phyloP scores from a whole-genome alignment of 2,888 invertebrate species.

The Brachyptera putata region DNA sequence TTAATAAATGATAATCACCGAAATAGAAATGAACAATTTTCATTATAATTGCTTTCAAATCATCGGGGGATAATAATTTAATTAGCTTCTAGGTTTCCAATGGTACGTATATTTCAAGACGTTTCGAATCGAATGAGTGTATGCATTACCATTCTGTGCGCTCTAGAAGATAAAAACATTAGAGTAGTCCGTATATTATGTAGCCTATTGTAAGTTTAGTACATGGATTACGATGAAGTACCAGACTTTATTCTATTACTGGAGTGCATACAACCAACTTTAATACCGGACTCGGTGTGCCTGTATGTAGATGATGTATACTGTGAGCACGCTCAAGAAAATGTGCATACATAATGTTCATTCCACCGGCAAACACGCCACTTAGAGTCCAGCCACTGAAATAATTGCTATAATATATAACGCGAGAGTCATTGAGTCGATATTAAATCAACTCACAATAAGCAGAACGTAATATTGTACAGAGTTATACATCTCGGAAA shows the following conservation, averaged over 20 bases:
- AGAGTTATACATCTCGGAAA: background rate
- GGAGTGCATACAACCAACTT: conserved; percentile 14
- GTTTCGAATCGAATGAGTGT: background rate
- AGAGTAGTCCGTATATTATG: background rate
- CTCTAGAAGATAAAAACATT: conserved; percentile 4
- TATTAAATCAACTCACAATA: conserved; percentile 26
- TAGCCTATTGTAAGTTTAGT: background rate
- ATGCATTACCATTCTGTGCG: too few species aligned
- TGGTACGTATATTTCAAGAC: background rate
- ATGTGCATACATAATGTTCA: conserved; percentile 19
- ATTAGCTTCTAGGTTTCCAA: background rate
- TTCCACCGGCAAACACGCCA: conserved; percentile 13
- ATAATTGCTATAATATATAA: conserved; percentile 27
- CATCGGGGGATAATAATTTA: background rate
- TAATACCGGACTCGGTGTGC: conserved; percentile 14
- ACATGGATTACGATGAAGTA: background rate
- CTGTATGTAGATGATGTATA: too few species aligned
- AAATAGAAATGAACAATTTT: background rate
- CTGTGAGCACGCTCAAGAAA: too few species aligned
- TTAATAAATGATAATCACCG: conserved; percentile 5
- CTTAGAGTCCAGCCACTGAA: conserved; percentile 22
- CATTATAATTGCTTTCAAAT: background rate
- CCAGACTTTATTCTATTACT: too few species aligned
- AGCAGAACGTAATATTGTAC: conserved; percentile 12
- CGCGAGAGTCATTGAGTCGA: conserved; percentile 20